Conservation (phyloP, 2,888 invertebrate species). For the Andrena bicolor region DNA sequence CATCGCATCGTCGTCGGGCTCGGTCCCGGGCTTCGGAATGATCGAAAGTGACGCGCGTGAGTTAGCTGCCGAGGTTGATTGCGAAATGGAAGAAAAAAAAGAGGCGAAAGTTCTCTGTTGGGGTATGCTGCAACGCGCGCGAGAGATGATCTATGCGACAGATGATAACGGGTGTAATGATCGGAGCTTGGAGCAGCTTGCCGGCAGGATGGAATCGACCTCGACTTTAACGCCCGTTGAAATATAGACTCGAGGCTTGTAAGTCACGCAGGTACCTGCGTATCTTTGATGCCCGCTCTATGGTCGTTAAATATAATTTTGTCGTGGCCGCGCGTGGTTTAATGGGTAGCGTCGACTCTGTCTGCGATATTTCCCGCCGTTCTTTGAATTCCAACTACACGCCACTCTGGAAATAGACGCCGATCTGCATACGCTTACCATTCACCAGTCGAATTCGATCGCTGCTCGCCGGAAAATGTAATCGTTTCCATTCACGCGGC, state of each 20-base stretch:
- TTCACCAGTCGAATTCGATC: too few species aligned
- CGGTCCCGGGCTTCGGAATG: background rate
- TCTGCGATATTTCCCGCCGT: background rate
- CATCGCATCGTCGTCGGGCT: background rate
- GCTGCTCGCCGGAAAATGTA: too few species aligned
- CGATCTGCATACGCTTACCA: too few species aligned
- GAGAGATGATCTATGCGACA: slow-evolving; percentile 68
- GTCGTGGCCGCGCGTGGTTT: slow-evolving; percentile 49
- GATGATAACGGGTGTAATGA: slow-evolving; percentile 70
- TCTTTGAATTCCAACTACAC: background rate
- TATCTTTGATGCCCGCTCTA: slow-evolving; percentile 29
- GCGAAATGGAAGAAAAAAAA: slow-evolving; percentile 32
- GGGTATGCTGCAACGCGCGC: slow-evolving; percentile 8
- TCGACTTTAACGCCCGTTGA: slow-evolving; percentile 67
- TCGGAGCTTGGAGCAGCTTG: slow-evolving; percentile 52
- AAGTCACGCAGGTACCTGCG: slow-evolving; percentile 60
- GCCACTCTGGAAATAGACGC: too few species aligned
- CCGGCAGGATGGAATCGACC: slow-evolving; percentile 57
- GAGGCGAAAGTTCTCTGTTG: slow-evolving; percentile 6
- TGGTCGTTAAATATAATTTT: slow-evolving; percentile 58
- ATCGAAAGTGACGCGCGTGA: slow-evolving; percentile 24
- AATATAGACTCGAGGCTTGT: slow-evolving; percentile 67
- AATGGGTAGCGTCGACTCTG: slow-evolving; percentile 45
- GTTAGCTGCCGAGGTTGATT: slow-evolving; percentile 36
- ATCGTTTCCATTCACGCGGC: too few species aligned